Conservation (phyloP, 2,888 invertebrate genomes). For the Neria commutata region DNA sequence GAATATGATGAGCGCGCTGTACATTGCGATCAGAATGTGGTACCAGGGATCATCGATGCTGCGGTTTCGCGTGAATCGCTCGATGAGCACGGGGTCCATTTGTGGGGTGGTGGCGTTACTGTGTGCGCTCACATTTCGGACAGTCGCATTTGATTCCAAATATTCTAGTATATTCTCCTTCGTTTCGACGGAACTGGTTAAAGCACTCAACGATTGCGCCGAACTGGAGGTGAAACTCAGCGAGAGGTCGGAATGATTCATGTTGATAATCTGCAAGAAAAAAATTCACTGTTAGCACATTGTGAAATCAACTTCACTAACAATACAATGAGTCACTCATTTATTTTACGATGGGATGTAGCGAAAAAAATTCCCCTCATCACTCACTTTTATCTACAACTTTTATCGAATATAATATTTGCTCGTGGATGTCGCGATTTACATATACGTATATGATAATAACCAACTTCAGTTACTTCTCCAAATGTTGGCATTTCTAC, state of each 20-base stretch:
- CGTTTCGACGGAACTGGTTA: slow-evolving; percentile 23
- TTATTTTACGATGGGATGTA: too few species aligned
- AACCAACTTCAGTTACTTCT: too few species aligned
- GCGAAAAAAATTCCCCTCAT: too few species aligned
- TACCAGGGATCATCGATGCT: slow-evolving; percentile 75
- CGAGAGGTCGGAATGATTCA: slow-evolving; percentile 41
- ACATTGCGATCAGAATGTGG: slow-evolving; percentile 71
- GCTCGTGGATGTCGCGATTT: too few species aligned
- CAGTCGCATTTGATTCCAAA: slow-evolving; percentile 26
- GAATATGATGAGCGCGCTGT: slow-evolving; percentile 76
- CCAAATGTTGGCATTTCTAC: too few species aligned
- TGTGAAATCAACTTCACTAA: too few species aligned
- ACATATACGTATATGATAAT: too few species aligned
- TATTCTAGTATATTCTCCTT: slow-evolving; percentile 32
- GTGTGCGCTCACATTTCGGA: slow-evolving; percentile 2
- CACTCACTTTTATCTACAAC: too few species aligned
- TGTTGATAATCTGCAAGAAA: slow-evolving; percentile 38
- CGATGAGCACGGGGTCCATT: slow-evolving; percentile 54
- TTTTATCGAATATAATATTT: too few species aligned
- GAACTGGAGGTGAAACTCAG: slow-evolving; percentile 27
- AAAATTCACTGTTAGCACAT: neutral
- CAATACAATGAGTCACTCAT: too few species aligned
- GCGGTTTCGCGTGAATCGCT: slow-evolving; percentile 72
- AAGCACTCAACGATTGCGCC: slow-evolving; percentile 30
- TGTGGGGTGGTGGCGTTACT: slow-evolving; percentile 19